Percentiles rank a stretch among this genome's conserved stretches.
These are phyloP conservation scores for Centroberyx gerrardi DNA, from an alignment of 2,797 vertebrate genomes.

Conservation along the genomic window DNA sequence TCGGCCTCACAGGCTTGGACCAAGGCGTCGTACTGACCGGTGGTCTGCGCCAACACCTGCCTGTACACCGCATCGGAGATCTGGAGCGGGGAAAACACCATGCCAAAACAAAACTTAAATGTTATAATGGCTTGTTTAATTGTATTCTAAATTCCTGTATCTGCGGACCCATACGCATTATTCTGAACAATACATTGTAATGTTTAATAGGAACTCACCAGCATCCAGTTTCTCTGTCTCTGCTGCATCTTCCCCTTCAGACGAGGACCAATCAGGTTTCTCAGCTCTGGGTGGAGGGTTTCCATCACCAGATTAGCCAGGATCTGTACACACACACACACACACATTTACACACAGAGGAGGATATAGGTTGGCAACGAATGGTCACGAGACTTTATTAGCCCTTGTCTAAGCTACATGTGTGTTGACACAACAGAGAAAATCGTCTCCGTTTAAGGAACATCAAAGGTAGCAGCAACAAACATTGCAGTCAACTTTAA, in stretches of 20 bases:
- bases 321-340: constrained; percentile 83
- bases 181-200: neutral
- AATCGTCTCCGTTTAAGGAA: neutral
- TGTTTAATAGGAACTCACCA: constrained; percentile 84
- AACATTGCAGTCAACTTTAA: neutral
- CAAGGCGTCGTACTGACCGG: constrained; percentile 76
- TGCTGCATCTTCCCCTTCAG: constrained; percentile 95
- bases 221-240: constrained; percentile 93
- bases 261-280: constrained; percentile 87
- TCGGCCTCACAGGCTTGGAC: constrained; percentile 84
- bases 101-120: too few relatives aligned
- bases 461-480: neutral
- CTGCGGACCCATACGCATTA: neutral
- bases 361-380: neutral
- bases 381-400: neutral
- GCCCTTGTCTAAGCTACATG: neutral
- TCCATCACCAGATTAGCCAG: constrained; percentile 98
- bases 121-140: too few relatives aligned
- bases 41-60: constrained; percentile 90
- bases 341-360: constrained; percentile 21
- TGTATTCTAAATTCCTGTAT: too few relatives aligned
- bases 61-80: constrained; percentile 93
- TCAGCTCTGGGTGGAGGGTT: constrained; percentile 91
- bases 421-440: constrained; percentile 2
- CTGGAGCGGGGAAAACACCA: constrained; percentile 70